Conservation (phyloP, 2,113 vertebrate species). For the Dipodomys merriami region DNA sequence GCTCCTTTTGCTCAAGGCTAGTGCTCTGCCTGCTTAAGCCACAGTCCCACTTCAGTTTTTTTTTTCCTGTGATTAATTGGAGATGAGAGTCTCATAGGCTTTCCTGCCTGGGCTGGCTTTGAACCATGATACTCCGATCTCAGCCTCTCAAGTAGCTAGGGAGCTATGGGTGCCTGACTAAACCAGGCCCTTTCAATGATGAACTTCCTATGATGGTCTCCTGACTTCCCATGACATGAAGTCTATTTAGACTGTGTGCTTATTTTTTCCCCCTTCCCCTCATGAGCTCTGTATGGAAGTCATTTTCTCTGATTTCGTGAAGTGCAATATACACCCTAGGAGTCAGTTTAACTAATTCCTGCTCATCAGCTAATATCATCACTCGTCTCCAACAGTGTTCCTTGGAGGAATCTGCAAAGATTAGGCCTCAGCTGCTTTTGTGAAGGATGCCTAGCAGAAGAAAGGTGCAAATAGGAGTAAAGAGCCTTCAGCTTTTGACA, state of each 20-base stretch:
- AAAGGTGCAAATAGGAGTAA: neutral
- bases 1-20: too few species aligned
- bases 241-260: conserved; percentile 57
- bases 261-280: conserved; percentile 57
- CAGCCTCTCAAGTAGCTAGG: too few species aligned
- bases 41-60: too few species aligned
- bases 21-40: too few species aligned
- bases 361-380: conserved; percentile 60
- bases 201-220: neutral
- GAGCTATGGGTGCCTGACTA: too few species aligned
- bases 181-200: neutral
- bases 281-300: conserved; percentile 63
- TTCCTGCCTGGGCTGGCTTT: too few species aligned
- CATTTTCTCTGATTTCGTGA: conserved; percentile 75
- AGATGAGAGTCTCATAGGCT: too few species aligned
- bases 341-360: conserved; percentile 77
- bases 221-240: conserved; percentile 46
- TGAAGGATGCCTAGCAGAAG: conserved; percentile 36
- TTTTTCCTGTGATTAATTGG: too few species aligned
- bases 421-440: conserved; percentile 54
- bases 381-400: conserved; percentile 37
- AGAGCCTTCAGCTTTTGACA: neutral
- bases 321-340: conserved; percentile 67
- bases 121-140: too few species aligned
- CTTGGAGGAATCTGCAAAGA: conserved; percentile 46